Conservation (phyloP, 2,113 vertebrate genomes). For the Manacus vitellinus region DNA sequence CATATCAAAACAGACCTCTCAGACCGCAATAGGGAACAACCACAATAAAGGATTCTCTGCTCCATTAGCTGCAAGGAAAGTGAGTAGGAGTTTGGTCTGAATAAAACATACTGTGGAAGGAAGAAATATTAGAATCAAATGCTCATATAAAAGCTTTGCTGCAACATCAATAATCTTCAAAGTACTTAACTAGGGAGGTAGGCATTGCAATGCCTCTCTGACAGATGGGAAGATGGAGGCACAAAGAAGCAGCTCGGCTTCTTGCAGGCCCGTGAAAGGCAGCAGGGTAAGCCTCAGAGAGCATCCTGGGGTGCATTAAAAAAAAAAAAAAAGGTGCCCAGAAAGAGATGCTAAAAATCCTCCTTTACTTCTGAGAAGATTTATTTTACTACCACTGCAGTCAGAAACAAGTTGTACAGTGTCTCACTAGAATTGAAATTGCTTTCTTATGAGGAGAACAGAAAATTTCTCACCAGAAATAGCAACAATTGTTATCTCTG, state of each 20-base stretch:
- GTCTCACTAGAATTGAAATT: not conserved
- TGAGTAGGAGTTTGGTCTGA: conserved; percentile 16
- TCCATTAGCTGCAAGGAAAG: conserved; percentile 4
- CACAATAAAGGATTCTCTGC: not conserved
- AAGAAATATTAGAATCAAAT: conserved; percentile 56
- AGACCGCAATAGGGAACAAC: not conserved
- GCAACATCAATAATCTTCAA: conserved; percentile 61
- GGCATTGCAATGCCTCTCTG: not conserved
- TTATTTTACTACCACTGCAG: not conserved
- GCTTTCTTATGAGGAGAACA: not conserved
- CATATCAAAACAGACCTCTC: conserved; percentile 27
- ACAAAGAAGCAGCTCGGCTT: not conserved
- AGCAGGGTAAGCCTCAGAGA: not conserved
- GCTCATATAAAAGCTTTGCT: conserved; percentile 49
- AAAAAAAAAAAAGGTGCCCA: not conserved
- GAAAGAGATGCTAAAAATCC: not conserved
- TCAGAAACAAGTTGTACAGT: not conserved
- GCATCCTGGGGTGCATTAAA: not conserved
- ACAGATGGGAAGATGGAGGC: not conserved
- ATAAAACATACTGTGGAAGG: conserved; percentile 44
- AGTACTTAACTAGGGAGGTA: conserved; percentile 23
- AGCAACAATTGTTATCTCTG: not conserved
- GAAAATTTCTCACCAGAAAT: not conserved
- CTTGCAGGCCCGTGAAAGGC: not conserved
- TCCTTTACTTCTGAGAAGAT: not conserved